A percentile compares a stretch with the other conserved stretches of the same genome.
These are phyloP conservation scores for Cynodonichthys magdalenae DNA, from an alignment of 2,797 vertebrate species.

Conservation along the genomic window DNA sequence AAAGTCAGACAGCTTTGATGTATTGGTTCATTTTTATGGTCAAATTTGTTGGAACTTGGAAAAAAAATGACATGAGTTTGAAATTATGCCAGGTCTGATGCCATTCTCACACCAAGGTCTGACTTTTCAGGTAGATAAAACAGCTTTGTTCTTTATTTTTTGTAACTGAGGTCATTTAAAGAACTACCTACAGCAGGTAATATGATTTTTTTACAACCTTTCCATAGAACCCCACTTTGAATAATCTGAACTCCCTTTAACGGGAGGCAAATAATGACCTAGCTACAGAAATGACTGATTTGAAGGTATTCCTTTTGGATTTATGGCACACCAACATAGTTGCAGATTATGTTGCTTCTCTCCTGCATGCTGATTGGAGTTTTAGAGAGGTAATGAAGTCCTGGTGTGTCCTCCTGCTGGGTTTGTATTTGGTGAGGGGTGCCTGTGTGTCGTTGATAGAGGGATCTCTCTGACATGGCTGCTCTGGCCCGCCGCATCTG, in stretches of 20 bases:
- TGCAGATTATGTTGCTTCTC: slow-evolving; percentile 60
- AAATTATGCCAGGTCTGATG: too few relatives aligned
- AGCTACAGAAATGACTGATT: slow-evolving; percentile 30
- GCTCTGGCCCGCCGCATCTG: slow-evolving; percentile 76
- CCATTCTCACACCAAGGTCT: too few relatives aligned
- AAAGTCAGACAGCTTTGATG: too few relatives aligned
- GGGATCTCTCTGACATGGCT: slow-evolving; percentile 85
- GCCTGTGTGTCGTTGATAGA: slow-evolving; percentile 89
- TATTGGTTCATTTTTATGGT: too few relatives aligned
- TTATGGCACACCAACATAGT: slow-evolving; percentile 57
- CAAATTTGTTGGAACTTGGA: too few relatives aligned
- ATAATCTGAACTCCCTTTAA: background rate
- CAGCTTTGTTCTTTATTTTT: too few relatives aligned
- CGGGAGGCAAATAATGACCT: slow-evolving; percentile 35
- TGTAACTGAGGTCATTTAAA: too few relatives aligned
- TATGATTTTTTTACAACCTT: too few relatives aligned
- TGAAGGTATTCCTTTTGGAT: slow-evolving; percentile 42
- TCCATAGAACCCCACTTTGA: too few relatives aligned
- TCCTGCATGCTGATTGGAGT: slow-evolving; percentile 71
- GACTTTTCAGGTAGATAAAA: too few relatives aligned
- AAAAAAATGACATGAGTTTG: too few relatives aligned
- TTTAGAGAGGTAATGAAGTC: slow-evolving; percentile 89
- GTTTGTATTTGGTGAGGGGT: slow-evolving; percentile 81
- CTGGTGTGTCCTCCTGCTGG: slow-evolving; percentile 83
- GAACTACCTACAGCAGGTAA: too few relatives aligned